Percentiles rank a stretch among this genome's conserved stretches.
These are phyloP conservation scores for Diplazon laetatorius DNA, from an alignment of 2,888 invertebrate species.

Conservation along the genomic window DNA sequence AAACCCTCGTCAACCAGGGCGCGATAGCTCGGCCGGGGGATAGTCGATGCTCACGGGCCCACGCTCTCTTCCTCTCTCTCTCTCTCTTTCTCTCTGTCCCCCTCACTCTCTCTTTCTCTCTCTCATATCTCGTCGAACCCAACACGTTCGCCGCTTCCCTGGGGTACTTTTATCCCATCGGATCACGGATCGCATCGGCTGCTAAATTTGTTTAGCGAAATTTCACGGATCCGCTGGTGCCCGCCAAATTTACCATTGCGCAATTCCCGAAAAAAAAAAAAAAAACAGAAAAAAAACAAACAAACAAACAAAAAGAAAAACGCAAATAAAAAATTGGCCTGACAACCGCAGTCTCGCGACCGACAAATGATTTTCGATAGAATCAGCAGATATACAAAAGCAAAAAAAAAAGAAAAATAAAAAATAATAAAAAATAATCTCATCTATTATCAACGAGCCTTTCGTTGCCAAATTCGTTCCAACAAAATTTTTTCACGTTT, in stretches of 20 bases:
- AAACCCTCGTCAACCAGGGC: constrained; percentile 76
- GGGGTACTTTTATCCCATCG: constrained; percentile 72
- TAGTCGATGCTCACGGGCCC: constrained; percentile 30
- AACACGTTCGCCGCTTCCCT: constrained; percentile 68
- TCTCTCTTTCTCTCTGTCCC: no score
- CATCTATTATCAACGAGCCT: background rate
- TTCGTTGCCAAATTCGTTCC: background rate
- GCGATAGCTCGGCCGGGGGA: constrained; percentile 65
- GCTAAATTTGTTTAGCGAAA: constrained; percentile 77
- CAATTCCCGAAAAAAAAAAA: constrained; percentile 38
- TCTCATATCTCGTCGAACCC: constrained; percentile 61
- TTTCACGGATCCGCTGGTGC: constrained; percentile 69
- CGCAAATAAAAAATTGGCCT: constrained; percentile 46
- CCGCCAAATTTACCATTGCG: constrained; percentile 61
- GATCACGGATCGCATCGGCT: constrained; percentile 67
- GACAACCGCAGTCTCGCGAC: constrained; percentile 22
- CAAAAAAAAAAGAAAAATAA: no score
- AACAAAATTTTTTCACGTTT: background rate
- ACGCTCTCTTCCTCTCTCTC: constrained; percentile 61
- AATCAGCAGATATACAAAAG: no score
- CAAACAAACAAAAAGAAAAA: no score
- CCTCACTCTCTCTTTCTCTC: constrained; percentile 60
- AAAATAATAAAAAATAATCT: background rate
- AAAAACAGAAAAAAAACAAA: no score
- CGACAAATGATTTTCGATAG: constrained; percentile 23